A percentile compares a stretch with the other conserved stretches of the same genome.
These are phyloP conservation scores for Barnardius zonarius DNA, from an alignment of 2,113 vertebrate genomes.

Conservation along the genomic window DNA sequence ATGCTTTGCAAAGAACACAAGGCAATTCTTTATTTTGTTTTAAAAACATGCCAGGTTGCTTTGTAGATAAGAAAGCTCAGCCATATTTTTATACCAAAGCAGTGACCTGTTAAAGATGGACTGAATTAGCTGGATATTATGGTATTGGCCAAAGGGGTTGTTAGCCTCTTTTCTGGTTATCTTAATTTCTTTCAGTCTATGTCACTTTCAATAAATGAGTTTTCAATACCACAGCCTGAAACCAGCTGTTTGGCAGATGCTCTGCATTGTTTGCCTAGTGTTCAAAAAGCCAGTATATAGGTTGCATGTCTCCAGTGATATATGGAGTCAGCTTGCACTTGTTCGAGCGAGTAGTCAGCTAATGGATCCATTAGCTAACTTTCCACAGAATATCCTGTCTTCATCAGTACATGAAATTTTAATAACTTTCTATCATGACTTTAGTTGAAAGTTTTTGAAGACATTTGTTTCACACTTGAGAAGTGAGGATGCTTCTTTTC, in stretches of 20 bases:
- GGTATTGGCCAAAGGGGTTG: background rate
- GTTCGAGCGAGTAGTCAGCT: background rate
- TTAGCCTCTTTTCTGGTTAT: background rate
- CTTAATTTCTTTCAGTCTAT: background rate
- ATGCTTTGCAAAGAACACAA: background rate
- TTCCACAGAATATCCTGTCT: background rate
- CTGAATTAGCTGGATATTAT: background rate
- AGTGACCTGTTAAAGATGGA: background rate
- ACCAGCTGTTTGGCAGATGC: background rate
- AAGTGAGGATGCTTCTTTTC: background rate
- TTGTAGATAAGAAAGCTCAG: background rate
- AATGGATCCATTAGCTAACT: constrained; percentile 17
- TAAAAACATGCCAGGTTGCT: background rate
- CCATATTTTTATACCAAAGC: background rate
- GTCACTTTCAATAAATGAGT: background rate
- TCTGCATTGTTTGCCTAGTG: background rate
- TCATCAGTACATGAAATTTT: constrained; percentile 17
- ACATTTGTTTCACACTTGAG: background rate
- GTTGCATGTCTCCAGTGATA: background rate
- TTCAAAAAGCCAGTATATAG: background rate
- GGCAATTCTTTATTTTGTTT: background rate
- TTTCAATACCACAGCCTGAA: background rate
- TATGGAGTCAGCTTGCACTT: background rate
- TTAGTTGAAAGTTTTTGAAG: background rate
- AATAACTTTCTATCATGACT: constrained; percentile 14